Evolutionary conservation across 2,797 vertebrate species (phyloP), one percentile per base, ranked within the genome.

Genomic region (Halcyon badia): DNA sequence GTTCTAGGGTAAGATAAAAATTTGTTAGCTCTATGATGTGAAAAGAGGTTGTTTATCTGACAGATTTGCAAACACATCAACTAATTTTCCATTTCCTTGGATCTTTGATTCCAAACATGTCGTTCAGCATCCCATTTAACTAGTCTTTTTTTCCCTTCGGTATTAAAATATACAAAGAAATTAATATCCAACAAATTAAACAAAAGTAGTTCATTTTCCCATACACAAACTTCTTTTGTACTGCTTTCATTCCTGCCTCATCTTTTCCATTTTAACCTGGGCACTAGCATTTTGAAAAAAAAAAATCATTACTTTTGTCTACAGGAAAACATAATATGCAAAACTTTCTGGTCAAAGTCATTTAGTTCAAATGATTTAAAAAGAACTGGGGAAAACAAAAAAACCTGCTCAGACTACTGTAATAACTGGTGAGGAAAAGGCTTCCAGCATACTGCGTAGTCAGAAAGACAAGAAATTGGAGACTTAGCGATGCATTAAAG

Each of bases 261-360:
- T 18, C 7, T 60, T 86, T 13, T 70, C 14, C 25, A 66, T 78
- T 66, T 78, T 44, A 61, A 33, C 13, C 61, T 46, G 10, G 11
- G 9, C 31, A 12, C 25, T 49, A 26, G 61, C 2, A 39, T 30
- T 87, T 61, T 44, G 16, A 12, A 58, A 84, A 61, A 25, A 30
- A 14, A n/a, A n/a, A 56, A n/a, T 24, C 0, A 0, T 15, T 58
- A 35, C 8, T 65, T 41, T 52, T 11, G 9, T 52, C 76, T 51
- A 56, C 26, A 66, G 66, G 25, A 46, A 91, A 49, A 56, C 21
- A 57, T 4, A 73, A 57, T 21, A 51, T 6, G 3, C 5, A 57
- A 30, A 61, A 42, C 9, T 48, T 83, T 41, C 28, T 70, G 33
- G 33, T 62, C 33, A 64, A 71, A 64, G 44, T 31, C 41, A 82